phyloP scores from a whole-genome alignment of 2,888 invertebrate genomes.

The Hyppa rectilinea region DNA sequence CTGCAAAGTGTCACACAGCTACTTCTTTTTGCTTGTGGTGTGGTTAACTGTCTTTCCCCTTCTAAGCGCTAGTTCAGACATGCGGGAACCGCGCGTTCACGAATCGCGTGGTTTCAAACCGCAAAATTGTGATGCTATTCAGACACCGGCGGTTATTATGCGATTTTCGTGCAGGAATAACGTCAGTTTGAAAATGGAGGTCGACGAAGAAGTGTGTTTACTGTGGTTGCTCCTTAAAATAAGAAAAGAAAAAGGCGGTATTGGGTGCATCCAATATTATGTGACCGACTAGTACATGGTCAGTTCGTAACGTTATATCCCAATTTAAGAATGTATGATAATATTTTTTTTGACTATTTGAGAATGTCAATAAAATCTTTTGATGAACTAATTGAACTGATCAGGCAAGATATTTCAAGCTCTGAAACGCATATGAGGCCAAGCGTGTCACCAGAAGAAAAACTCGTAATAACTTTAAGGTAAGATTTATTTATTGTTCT shows the following conservation, averaged over 20 bases:
- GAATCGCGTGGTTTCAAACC: constrained; percentile 3
- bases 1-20: no score
- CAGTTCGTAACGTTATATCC: no score
- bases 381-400: constrained; percentile 3
- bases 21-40: no score
- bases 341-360: no score
- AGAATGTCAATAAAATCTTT: no score
- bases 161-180: neutral
- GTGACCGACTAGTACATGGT: neutral
- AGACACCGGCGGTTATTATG: constrained; percentile 47
- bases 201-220: neutral
- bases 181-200: no score
- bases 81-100: no score
- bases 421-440: constrained; percentile 2
- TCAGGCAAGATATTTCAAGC: constrained; percentile 6
- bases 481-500: constrained; percentile 62
- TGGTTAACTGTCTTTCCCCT: no score
- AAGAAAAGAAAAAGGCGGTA: constrained; percentile 2
- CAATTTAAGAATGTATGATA: no score
- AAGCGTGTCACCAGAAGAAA: constrained; percentile 29
- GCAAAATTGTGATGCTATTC: constrained; percentile 48
- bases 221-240: constrained; percentile 2
- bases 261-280: no score
- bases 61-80: no score
- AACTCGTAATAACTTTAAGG: constrained; percentile 66